Conservation (phyloP, 2,888 invertebrate species). For the Cosmia pyralina region DNA sequence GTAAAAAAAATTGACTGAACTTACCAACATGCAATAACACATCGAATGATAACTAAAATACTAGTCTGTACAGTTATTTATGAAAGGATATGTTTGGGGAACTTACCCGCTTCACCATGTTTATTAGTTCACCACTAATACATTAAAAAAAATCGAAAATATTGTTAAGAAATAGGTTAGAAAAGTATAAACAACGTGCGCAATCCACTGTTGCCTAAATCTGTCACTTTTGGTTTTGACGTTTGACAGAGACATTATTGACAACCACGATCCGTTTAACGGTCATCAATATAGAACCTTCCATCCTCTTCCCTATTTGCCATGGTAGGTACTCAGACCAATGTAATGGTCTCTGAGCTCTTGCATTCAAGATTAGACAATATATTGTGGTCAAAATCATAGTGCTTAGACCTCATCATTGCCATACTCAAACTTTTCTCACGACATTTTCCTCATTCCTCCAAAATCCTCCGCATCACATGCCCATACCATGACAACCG, state of each 20-base stretch:
- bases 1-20: neutral
- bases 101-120: conserved; percentile 83
- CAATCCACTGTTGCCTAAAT: neutral
- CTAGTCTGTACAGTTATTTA: neutral
- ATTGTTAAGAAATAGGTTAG: conserved; percentile 72
- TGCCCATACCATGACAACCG: too few species aligned
- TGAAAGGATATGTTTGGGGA: neutral
- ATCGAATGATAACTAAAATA: neutral
- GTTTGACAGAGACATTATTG: neutral
- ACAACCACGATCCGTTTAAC: neutral
- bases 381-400: too few species aligned
- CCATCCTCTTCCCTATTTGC: too few species aligned
- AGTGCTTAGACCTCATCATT: too few species aligned
- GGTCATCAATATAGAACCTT: too few species aligned
- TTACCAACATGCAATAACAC: neutral
- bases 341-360: too few species aligned
- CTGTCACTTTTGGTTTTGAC: conserved; percentile 15
- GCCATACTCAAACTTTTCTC: too few species aligned
- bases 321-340: too few species aligned
- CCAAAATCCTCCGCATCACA: too few species aligned
- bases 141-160: conserved; percentile 22
- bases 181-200: conserved; percentile 78
- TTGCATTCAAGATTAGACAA: too few species aligned
- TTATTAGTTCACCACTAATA: conserved; percentile 42
- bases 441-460: too few species aligned